Base-by-base conservation (phyloP, 2,888 invertebrate species). In the Choreutis nemorana region DNA sequence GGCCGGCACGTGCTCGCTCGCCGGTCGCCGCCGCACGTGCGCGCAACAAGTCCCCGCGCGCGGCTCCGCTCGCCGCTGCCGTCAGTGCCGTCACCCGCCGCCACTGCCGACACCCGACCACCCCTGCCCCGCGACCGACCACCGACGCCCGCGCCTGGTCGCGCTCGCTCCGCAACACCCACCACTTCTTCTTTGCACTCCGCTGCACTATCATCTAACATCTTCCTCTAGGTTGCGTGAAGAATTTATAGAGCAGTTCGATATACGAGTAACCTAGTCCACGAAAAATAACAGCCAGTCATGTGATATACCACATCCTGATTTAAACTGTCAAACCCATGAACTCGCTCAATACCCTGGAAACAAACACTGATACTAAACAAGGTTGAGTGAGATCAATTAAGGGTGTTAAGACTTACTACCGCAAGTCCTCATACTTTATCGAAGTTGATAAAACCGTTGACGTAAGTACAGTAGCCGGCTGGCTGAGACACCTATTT, bases 1-100 rank as follows among this genome's bases (percentile, higher is more conserved):
- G 36, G 39, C 44, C 44, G 43, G 39, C 53, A 47, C 49, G 50
- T 46, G 51, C 54, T n/a, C n/a, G n/a, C n/a, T n/a, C n/a, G 26
- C 14, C 26, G 13, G 14, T n/a, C 40, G 50, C 47, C 45, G 44
- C 48, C 45, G 42, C 48, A 37, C 41, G 39, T 37, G 46, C 30
- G 32, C 26, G 28, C 26, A 15, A 14, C n/a, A 14, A 26, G 18
- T 25, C 5, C 42, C 41, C 42, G 20, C 26, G 13, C 24, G 22
- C 26, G 16, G 20, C 30, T 22, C 36, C 34, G 33, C 39, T 44
- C 38, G 39, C 40, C 45, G 48, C 48, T 45, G 39, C 53, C 51
- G 50, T 50, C 60, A 48, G 45, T 48, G 43, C 36, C 34, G 23
- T 32, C 40, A 42, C n/a, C n/a, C n/a, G n/a, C n/a, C n/a, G 31